Percentiles rank a stretch among this genome's conserved stretches.
Conservation (phyloP, 2,888 invertebrate species). For the Nomada goodeniana region DNA sequence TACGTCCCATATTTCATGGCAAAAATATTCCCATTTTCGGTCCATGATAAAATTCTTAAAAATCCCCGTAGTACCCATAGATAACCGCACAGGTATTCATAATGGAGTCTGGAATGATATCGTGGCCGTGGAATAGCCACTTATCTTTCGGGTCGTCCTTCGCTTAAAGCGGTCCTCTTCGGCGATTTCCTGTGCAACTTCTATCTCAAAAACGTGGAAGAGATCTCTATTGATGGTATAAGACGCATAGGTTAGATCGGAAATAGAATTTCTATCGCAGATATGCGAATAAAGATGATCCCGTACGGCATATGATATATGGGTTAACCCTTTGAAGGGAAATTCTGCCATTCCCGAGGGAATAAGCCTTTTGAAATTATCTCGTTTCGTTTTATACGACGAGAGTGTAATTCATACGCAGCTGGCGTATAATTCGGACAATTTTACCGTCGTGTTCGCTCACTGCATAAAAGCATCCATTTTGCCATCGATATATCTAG, state of each 20-base stretch:
- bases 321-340: not conserved
- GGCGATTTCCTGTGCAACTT: constrained; percentile 41
- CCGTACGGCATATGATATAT: constrained; percentile 1
- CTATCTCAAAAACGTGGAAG: constrained; percentile 48
- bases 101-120: constrained; percentile 31
- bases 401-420: no score
- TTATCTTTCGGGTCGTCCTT: constrained; percentile 49
- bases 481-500: no score
- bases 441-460: no score
- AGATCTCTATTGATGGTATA: constrained; percentile 50
- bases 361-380: not conserved
- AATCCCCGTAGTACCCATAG: not conserved
- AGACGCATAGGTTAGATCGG: constrained; percentile 46
- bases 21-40: not conserved
- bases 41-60: not conserved
- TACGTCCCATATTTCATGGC: not conserved
- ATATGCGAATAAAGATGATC: constrained; percentile 35
- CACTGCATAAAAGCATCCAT: no score
- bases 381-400: not conserved
- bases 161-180: constrained; percentile 52
- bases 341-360: not conserved
- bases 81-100: constrained; percentile 37
- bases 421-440: no score
- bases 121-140: constrained; percentile 38
- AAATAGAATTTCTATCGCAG: constrained; percentile 56